Conservation (phyloP, 2,888 invertebrate species). For the Elmis aenea region DNA sequence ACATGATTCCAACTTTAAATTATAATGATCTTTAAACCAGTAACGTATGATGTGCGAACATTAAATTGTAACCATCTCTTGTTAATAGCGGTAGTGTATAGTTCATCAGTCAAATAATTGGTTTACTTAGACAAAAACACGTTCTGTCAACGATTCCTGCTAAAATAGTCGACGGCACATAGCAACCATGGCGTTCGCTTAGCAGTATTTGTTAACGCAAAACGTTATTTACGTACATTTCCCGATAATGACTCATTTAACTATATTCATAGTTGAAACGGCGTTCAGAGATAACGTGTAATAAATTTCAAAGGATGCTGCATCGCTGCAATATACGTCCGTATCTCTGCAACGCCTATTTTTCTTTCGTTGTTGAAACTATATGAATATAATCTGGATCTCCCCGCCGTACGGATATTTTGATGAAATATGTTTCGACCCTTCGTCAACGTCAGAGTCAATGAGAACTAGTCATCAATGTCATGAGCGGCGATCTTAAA, state of each 20-base stretch:
- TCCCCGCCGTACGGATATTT: no score
- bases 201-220: constrained; percentile 9
- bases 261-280: no score
- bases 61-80: constrained; percentile 15
- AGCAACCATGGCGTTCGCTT: constrained; percentile 12
- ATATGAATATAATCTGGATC: no score
- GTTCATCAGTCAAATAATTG: constrained; percentile 26
- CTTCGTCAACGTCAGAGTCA: constrained; percentile 23
- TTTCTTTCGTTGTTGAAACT: no score
- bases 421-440: constrained; percentile 21
- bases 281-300: no score
- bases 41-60: constrained; percentile 11
- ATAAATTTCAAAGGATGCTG: no score
- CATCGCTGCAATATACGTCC: no score
- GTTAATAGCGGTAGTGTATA: constrained; percentile 17
- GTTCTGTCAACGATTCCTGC: constrained; percentile 18
- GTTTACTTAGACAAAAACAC: constrained; percentile 33
- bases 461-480: constrained; percentile 24
- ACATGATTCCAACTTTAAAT: no score
- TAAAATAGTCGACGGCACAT: constrained; percentile 16
- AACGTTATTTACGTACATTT: no score
- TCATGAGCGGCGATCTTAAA: constrained; percentile 8
- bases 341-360: no score
- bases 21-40: no score
- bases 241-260: no score